Evolutionary conservation across 2,113 vertebrate genomes (phyloP).

Genomic region (Odontophorus gujanensis): DNA sequence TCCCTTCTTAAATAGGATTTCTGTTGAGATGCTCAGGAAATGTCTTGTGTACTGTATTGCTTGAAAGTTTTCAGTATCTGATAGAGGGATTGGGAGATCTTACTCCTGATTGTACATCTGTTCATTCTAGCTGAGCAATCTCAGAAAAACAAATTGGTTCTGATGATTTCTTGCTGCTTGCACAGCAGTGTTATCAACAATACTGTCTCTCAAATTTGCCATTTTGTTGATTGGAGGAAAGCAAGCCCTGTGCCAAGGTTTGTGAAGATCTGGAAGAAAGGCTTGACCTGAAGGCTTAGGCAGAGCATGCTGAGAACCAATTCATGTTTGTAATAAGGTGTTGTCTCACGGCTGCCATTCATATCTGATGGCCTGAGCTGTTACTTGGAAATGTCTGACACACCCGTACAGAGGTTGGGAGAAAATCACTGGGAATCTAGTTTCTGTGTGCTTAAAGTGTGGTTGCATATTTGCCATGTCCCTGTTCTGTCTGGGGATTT

Average conservation of each 20-base stretch:
- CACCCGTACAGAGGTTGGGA: neutral
- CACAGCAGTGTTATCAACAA: neutral
- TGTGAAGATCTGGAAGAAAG: neutral
- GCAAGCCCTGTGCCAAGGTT: neutral
- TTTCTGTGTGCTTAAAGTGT: neutral
- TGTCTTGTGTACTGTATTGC: neutral
- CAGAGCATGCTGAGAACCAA: accelerated
- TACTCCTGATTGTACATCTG: neutral
- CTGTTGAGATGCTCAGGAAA: neutral
- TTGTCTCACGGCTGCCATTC: neutral
- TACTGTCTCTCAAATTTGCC: neutral
- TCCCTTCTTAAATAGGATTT: conserved; percentile 18
- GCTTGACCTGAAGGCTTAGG: neutral
- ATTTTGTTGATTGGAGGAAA: neutral
- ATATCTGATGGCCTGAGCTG: neutral
- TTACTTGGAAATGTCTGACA: neutral
- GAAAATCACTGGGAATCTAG: neutral
- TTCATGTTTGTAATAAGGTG: neutral
- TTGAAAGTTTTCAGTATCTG: neutral
- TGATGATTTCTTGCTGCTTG: neutral
- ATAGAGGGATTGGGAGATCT: neutral
- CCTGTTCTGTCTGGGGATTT: neutral
- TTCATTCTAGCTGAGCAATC: neutral
- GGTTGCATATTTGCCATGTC: neutral
- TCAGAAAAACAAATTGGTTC: neutral